phyloP scores from a whole-genome alignment of 2,797 vertebrate genomes.

The Prunella strophiata region DNA sequence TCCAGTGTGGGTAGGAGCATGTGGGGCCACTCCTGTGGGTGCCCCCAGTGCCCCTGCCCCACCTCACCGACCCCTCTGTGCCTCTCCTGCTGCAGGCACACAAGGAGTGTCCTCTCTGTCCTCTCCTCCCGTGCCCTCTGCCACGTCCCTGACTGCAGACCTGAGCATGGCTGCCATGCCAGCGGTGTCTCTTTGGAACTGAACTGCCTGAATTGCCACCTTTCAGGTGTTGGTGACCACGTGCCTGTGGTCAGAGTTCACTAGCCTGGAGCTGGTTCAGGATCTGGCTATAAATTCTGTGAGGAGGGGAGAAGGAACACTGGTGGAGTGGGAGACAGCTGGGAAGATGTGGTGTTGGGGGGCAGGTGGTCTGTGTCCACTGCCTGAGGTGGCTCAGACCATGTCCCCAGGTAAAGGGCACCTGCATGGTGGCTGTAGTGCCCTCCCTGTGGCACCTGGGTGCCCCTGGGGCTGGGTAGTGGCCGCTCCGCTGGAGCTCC shows the following conservation, averaged over 20 bases:
- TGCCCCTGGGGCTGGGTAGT: too few relatives aligned
- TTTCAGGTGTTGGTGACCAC: not conserved
- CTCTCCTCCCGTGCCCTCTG: not conserved
- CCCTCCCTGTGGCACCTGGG: not conserved
- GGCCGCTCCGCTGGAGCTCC: rapidly evolving
- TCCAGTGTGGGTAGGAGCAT: not conserved
- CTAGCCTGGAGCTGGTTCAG: not conserved
- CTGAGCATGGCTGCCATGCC: rapidly evolving
- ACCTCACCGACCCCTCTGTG: rapidly evolving
- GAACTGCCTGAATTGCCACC: not conserved
- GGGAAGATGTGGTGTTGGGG: not conserved
- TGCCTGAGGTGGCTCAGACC: not conserved
- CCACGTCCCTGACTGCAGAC: rapidly evolving
- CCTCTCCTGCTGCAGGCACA: not conserved
- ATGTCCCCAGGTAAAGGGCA: rapidly evolving
- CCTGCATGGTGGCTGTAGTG: not conserved
- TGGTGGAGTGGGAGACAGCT: rapidly evolving
- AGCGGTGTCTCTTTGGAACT: rapidly evolving
- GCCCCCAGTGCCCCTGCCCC: not conserved
- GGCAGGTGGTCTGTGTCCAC: rapidly evolving
- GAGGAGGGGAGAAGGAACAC: not conserved
- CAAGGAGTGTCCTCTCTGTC: rapidly evolving
- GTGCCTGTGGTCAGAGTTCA: not conserved
- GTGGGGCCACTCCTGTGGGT: not conserved
- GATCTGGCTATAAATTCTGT: not conserved